Conservation (phyloP, 2,113 vertebrate genomes). For the Colossoma macropomum region DNA sequence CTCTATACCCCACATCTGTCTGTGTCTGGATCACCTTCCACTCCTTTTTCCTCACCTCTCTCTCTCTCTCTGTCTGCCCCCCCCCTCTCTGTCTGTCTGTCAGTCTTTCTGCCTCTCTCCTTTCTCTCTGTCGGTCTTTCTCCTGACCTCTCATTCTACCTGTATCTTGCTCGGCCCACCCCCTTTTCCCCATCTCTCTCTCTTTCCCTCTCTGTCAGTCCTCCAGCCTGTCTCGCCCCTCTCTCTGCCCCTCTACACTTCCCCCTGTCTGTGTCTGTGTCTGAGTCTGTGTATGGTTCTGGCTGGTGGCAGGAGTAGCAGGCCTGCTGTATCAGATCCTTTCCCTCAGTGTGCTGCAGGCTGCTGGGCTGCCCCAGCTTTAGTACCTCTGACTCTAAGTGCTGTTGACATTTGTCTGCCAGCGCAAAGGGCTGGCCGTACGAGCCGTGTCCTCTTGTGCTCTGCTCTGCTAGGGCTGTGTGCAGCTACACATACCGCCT, state of each 20-base stretch:
- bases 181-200: background rate
- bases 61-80: no score
- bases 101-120: no score
- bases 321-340: conserved; percentile 30
- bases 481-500: background rate
- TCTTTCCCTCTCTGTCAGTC: conserved; percentile 14
- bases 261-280: conserved; percentile 8
- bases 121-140: background rate
- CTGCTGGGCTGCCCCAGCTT: conserved; percentile 73
- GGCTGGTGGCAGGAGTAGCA: conserved; percentile 45
- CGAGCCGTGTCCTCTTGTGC: conserved; percentile 35
- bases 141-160: conserved; percentile 2
- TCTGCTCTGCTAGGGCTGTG: background rate
- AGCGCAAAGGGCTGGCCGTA: conserved; percentile 61
- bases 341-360: conserved; percentile 64
- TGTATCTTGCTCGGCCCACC: background rate
- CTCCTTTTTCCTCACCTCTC: no score
- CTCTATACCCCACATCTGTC: background rate
- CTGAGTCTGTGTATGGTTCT: conserved; percentile 11
- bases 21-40: background rate
- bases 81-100: no score
- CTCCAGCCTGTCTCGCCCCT: conserved; percentile 2
- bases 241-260: background rate
- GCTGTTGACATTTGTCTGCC: conserved; percentile 77
- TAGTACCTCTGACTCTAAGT: conserved; percentile 73